phyloP scores from a whole-genome alignment of 2,113 vertebrate species.

The Saguinus imperator region DNA sequence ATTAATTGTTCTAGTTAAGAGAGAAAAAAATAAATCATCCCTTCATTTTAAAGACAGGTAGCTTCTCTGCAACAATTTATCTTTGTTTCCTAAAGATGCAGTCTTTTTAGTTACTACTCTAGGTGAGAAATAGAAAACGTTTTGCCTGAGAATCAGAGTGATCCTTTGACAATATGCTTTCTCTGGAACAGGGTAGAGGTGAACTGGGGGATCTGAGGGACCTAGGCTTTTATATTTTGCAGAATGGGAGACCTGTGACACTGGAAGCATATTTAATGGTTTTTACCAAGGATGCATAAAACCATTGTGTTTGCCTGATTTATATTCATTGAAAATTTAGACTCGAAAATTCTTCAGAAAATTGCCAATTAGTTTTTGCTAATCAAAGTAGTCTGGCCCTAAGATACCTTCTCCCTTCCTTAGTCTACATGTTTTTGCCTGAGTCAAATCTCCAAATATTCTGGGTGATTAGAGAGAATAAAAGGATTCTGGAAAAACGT shows the following conservation, averaged over 20 bases:
- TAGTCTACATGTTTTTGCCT: neutral
- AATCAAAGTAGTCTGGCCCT: neutral
- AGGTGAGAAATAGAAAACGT: neutral
- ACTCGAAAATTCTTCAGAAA: constrained; percentile 20
- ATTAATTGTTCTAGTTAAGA: constrained; percentile 60
- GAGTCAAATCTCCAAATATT: neutral
- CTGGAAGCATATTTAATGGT: neutral
- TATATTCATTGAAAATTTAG: neutral
- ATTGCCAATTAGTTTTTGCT: neutral
- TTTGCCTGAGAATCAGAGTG: neutral
- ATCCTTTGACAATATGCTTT: neutral
- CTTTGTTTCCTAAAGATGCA: neutral
- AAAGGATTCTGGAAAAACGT: neutral
- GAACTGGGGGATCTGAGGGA: no score
- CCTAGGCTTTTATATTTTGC: neutral
- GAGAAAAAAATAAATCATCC: constrained; percentile 49
- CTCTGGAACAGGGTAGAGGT: neutral
- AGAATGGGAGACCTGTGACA: neutral
- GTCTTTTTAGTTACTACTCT: neutral
- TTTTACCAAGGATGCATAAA: neutral
- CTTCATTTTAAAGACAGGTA: neutral
- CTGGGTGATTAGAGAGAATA: neutral
- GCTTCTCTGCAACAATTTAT: constrained; percentile 3
- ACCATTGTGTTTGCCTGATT: neutral
- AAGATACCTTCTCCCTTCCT: neutral